phyloP scores from a whole-genome alignment of 2,113 vertebrate species.

The Emydura subglobosa region DNA sequence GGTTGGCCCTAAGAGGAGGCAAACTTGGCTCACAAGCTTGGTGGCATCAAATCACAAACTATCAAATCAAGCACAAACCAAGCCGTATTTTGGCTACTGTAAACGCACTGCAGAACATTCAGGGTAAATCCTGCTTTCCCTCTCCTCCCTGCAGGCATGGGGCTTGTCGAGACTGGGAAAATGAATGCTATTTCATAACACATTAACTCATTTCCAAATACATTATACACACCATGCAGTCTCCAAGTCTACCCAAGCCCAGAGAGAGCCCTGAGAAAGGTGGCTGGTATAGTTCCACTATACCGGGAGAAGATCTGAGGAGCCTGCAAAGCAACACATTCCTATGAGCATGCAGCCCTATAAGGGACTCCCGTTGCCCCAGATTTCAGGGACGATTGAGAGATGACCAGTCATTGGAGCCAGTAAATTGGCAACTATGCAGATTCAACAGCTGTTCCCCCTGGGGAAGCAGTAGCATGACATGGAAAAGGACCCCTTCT shows the following conservation, averaged over 20 bases:
- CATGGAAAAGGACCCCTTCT: neutral
- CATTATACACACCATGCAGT: neutral
- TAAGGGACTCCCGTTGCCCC: neutral
- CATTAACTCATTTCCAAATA: neutral
- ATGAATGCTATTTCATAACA: neutral
- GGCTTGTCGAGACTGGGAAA: neutral
- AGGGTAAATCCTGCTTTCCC: neutral
- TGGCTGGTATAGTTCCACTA: neutral
- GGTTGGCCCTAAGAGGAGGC: neutral
- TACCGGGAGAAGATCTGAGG: neutral
- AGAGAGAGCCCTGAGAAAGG: neutral
- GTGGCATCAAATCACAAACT: rapidly evolving
- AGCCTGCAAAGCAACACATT: neutral
- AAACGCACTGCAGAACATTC: neutral
- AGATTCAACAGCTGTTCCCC: neutral
- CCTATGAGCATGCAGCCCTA: neutral
- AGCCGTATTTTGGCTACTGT: neutral
- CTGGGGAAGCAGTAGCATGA: neutral
- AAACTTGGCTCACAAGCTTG: rapidly evolving
- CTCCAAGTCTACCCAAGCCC: neutral
- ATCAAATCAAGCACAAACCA: neutral
- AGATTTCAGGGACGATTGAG: neutral
- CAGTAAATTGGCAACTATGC: neutral
- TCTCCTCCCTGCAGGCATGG: neutral
- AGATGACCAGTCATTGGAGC: neutral